phyloP scores from a whole-genome alignment of 2,797 vertebrate species.

The Sebastes kiyomatsui region DNA sequence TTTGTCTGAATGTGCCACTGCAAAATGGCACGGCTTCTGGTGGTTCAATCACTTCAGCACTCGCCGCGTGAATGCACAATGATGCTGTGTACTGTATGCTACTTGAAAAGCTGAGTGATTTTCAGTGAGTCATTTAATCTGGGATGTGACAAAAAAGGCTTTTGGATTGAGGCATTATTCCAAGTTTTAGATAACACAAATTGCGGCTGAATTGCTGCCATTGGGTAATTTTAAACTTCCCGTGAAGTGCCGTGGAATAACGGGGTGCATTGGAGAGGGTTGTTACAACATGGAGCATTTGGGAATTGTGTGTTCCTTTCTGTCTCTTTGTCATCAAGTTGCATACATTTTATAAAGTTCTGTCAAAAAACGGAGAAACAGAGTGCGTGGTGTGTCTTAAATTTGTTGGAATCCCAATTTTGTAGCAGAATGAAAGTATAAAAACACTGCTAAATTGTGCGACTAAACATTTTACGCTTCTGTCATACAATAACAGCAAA shows the following conservation, averaged over 20 bases:
- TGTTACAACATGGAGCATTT: slow-evolving; percentile 7
- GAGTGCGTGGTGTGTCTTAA: background rate
- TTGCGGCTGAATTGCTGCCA: background rate
- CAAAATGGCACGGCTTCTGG: background rate
- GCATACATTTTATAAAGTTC: background rate
- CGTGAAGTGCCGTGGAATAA: slow-evolving; percentile 36
- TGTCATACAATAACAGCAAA: background rate
- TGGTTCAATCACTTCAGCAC: slow-evolving; percentile 18
- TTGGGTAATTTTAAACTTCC: slow-evolving; percentile 31
- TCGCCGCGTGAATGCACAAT: slow-evolving; percentile 16
- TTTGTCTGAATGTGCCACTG: background rate
- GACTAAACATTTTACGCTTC: background rate
- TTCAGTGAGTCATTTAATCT: slow-evolving; percentile 48
- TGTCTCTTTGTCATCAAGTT: background rate
- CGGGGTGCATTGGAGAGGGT: background rate
- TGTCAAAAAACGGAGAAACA: background rate
- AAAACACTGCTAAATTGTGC: background rate
- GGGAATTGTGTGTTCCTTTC: background rate
- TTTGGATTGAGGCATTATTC: slow-evolving; percentile 38
- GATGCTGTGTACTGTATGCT: background rate
- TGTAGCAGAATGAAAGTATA: background rate
- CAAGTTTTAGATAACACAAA: slow-evolving; percentile 29
- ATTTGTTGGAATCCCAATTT: background rate
- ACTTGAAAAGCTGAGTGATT: slow-evolving; percentile 48
- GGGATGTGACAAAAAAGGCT: slow-evolving; percentile 32